Evolutionary conservation across 2,888 invertebrate species (phyloP).

Genomic region (Platycheirus albimanus): DNA sequence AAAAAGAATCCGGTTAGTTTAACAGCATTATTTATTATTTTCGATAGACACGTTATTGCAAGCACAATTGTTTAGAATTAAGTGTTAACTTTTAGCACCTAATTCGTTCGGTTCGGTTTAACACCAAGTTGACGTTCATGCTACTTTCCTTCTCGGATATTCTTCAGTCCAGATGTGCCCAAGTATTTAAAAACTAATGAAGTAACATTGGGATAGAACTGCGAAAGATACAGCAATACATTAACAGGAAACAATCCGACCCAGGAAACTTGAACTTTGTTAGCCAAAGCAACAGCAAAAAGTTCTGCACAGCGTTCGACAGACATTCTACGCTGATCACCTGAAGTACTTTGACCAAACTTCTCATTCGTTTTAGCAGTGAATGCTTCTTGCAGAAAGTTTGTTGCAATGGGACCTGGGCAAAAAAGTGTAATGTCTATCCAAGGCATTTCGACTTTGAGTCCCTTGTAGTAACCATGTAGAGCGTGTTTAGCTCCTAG

Average conservation of each 20-base stretch:
- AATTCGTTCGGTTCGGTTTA: no score
- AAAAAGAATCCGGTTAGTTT: no score
- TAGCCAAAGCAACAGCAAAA: constrained; percentile 85
- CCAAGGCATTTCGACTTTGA: constrained; percentile 84
- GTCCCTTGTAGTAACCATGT: constrained; percentile 89
- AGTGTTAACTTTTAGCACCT: no score
- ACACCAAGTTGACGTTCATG: neutral
- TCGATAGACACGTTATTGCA: no score
- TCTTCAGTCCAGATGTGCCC: constrained; percentile 51
- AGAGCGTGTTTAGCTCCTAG: constrained; percentile 90
- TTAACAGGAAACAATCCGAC: constrained; percentile 87
- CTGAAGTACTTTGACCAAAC: constrained; percentile 81
- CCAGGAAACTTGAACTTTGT: constrained; percentile 87
- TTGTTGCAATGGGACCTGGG: constrained; percentile 90
- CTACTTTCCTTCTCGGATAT: constrained; percentile 68
- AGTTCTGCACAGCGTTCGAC: constrained; percentile 85
- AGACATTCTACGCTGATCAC: constrained; percentile 84
- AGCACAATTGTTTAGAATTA: no score
- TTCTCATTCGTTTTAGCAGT: constrained; percentile 85
- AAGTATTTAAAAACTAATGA: constrained; percentile 77
- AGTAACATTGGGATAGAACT: constrained; percentile 85
- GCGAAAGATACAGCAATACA: constrained; percentile 84
- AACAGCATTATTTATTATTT: no score
- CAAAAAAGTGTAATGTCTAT: constrained; percentile 88
- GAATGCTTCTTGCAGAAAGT: constrained; percentile 87